Evolutionary conservation across 2,113 vertebrate genomes (phyloP), one percentile per base, ranked within the genome.

Genomic region (Apodemus sylvaticus): DNA sequence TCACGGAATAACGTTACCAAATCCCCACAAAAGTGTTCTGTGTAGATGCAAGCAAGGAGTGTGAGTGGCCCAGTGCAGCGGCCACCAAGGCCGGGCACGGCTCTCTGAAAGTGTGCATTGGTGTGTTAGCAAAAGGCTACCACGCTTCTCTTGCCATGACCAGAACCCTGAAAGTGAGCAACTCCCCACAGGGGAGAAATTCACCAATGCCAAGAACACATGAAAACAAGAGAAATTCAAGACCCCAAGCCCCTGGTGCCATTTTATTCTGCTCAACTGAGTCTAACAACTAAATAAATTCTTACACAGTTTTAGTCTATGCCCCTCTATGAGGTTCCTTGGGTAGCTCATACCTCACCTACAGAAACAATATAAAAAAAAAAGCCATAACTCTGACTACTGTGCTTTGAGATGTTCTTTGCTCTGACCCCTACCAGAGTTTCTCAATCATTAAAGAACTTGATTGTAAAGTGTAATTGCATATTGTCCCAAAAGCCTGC

Each of bases 151-250:
- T 77, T 60, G 73, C 70, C 36, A 26, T 29, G 76, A 36, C 90
- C n/a, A 3, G 62, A 95, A 92, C 77, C 96, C 97, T 91, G 42
- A 64, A 97, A 92, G 95, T 93, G 81, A 95, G 91, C 83, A 91
- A 55, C 90, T 96, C 78, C 79, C n/a, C 68, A 29, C 60, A 51
- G 42, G 7, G 31, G 29, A 22, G 48, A 16, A 20, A 64, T 62
- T 70, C 66, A 31, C 58, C 85, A 82, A 70, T 91, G 94, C 76
- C 95, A 78, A 82, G 78, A 92, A n/a, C 89, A n/a, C 60, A 51
- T 48, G 36, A 94, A 96, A 85, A 90, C 39, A 86, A 83, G 91
- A 95, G 66, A 92, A 95, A 88, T 85, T 9, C 36, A 64, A 94
- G 90, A 79, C 60, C 91, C 89, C 91, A 39, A 93, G 76, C 51